Percentiles rank a stretch among this genome's conserved stretches.
These are phyloP conservation scores for Trigoniulus corallinus DNA, from an alignment of 1,140 invertebrate genomes.

Conservation along the genomic window DNA sequence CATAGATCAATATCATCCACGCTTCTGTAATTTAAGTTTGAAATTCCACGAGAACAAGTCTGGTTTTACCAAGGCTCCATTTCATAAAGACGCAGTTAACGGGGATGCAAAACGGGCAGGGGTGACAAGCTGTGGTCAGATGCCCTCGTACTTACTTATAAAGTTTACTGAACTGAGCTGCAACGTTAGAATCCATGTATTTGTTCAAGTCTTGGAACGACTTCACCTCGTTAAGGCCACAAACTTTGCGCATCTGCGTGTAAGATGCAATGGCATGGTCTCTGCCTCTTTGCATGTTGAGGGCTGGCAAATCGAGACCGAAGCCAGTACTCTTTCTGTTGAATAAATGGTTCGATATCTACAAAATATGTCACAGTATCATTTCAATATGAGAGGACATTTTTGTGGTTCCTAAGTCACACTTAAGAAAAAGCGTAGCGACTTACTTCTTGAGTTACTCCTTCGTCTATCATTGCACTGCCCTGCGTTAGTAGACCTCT, in stretches of 20 bases:
- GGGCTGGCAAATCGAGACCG: constrained; percentile 14
- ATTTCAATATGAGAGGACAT: no score
- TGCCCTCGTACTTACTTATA: constrained; percentile 4
- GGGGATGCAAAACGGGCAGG: no score
- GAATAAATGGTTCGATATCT: constrained; percentile 88
- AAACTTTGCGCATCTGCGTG: constrained; percentile 29
- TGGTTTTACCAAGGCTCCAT: neutral
- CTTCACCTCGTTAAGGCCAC: constrained; percentile 24
- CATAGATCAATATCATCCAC: constrained; percentile 36
- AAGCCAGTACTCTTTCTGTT: constrained; percentile 43
- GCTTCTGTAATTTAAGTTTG: constrained; percentile 23
- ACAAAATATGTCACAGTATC: no score
- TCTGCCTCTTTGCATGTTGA: constrained; percentile 29
- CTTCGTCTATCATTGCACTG: neutral
- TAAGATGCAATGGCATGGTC: constrained; percentile 39
- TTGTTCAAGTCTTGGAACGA: constrained; percentile 29
- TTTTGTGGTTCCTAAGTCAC: no score
- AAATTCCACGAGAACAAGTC: neutral
- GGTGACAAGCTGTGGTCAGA: no score
- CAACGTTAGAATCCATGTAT: constrained; percentile 10
- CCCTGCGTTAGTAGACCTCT: neutral
- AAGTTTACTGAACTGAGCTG: neutral
- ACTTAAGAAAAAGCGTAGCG: no score
- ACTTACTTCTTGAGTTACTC: neutral
- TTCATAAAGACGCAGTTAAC: no score